These are phyloP conservation scores for Chaenodraco wilsoni DNA, from an alignment of 2,797 vertebrate species.

Conservation along the genomic window DNA sequence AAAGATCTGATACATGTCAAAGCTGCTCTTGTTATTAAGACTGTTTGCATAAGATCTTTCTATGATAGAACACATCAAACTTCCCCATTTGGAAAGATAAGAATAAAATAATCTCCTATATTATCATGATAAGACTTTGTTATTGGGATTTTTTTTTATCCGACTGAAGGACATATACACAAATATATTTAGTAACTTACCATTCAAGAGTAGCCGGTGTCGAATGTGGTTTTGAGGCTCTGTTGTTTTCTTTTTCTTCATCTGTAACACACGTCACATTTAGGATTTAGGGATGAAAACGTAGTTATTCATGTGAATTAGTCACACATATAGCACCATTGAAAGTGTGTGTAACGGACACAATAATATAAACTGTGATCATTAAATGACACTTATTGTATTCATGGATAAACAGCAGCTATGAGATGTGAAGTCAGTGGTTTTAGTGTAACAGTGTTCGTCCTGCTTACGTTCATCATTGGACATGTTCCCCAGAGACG, in stretches of 20 bases:
- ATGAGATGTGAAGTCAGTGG: neutral
- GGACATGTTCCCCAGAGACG: constrained; percentile 96
- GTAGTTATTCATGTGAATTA: neutral
- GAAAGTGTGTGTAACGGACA: neutral
- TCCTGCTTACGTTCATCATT: constrained; percentile 96
- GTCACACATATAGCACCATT: neutral
- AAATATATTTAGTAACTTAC: constrained; percentile 78
- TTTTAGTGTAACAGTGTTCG: neutral
- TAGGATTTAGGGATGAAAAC: constrained; percentile 7
- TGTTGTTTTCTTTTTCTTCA: constrained; percentile 99
- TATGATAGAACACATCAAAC: neutral
- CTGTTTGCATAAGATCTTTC: neutral
- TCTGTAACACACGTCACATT: constrained; percentile 81
- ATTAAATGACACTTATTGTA: constrained; percentile 1
- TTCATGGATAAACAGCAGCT: neutral
- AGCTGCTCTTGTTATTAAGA: constrained; percentile 8
- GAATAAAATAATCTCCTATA: neutral
- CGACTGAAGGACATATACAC: neutral
- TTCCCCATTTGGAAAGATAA: neutral
- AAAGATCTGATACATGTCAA: neutral
- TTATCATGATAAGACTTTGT: neutral
- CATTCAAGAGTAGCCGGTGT: constrained; percentile 98
- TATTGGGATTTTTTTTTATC: neutral
- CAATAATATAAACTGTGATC: constrained; percentile 5
- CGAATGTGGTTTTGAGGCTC: constrained; percentile 97